These are phyloP conservation scores for Pardosa pseudoannulata DNA, from an alignment of 2,888 invertebrate genomes.

Conservation along the genomic window DNA sequence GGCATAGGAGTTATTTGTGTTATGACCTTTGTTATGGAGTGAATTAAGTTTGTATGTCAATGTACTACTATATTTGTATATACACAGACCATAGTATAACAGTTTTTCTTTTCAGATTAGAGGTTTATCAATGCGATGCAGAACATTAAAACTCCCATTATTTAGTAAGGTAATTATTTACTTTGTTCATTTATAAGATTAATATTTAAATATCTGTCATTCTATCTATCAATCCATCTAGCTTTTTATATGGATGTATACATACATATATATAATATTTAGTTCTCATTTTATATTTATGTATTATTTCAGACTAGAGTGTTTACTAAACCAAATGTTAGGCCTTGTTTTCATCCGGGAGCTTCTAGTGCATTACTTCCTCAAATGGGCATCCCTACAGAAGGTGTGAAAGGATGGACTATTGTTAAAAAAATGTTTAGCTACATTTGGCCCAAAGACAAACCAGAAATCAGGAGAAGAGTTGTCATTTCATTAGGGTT, in stretches of 20 bases:
- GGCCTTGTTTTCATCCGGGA: conserved; percentile 96
- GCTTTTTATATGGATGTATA: too few relatives aligned
- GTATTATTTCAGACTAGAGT: conserved; percentile 9
- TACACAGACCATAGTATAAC: too few relatives aligned
- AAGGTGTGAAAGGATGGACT: conserved; percentile 83
- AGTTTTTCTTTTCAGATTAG: conserved; percentile 25
- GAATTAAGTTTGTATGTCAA: too few relatives aligned
- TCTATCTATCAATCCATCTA: too few relatives aligned
- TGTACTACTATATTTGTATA: too few relatives aligned
- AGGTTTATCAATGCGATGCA: neutral
- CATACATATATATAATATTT: neutral
- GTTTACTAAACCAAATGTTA: conserved; percentile 75
- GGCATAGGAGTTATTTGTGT: too few relatives aligned
- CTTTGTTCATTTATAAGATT: too few relatives aligned
- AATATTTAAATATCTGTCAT: too few relatives aligned
- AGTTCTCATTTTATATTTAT: neutral
- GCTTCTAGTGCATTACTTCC: conserved; percentile 81
- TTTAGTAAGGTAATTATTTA: conserved; percentile 43
- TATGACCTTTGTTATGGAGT: too few relatives aligned
- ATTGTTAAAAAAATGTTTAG: conserved; percentile 92
- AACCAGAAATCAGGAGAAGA: conserved; percentile 84
- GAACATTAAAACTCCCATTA: conserved; percentile 26
- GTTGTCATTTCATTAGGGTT: conserved; percentile 86
- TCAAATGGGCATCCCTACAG: conserved; percentile 75
- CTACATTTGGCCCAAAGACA: conserved; percentile 97